Evolutionary conservation across 2,888 invertebrate species (phyloP).

Genomic region (Nomada lathburiana): DNA sequence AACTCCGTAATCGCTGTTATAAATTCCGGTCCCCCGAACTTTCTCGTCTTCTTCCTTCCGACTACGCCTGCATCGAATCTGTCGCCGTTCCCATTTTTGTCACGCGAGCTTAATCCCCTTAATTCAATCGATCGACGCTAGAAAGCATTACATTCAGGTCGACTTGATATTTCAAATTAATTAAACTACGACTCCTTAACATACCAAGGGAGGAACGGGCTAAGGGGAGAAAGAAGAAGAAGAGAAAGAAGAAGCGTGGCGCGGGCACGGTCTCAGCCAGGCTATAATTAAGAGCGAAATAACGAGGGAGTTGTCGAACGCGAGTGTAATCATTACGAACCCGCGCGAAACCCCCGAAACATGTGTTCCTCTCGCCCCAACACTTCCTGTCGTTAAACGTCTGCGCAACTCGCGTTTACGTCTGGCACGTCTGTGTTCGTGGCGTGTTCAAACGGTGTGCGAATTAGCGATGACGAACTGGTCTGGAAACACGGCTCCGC

Average conservation of each 20-base stretch:
- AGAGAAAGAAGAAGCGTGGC: background rate
- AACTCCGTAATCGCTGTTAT: slow-evolving; percentile 51
- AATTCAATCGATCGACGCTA: too few species aligned
- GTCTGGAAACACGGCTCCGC: background rate
- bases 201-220: background rate
- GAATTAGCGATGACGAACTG: slow-evolving; percentile 42
- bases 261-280: background rate
- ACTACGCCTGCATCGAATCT: too few species aligned
- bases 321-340: slow-evolving; percentile 77
- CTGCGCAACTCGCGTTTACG: slow-evolving; percentile 77
- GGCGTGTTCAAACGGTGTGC: background rate
- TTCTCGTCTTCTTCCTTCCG: slow-evolving; percentile 10
- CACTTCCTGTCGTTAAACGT: slow-evolving; percentile 83
- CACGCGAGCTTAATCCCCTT: background rate
- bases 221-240: background rate
- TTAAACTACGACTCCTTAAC: too few species aligned
- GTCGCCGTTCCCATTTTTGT: background rate
- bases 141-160: too few species aligned
- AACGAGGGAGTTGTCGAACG: slow-evolving; percentile 76
- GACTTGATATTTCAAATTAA: too few species aligned
- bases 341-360: slow-evolving; percentile 79
- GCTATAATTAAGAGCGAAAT: slow-evolving; percentile 74
- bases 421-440: background rate
- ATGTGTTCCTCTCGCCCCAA: slow-evolving; percentile 79
- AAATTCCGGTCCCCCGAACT: slow-evolving; percentile 33